These are phyloP conservation scores for Chrysopa pallens DNA, from an alignment of 1,140 invertebrate species.

Conservation along the genomic window DNA sequence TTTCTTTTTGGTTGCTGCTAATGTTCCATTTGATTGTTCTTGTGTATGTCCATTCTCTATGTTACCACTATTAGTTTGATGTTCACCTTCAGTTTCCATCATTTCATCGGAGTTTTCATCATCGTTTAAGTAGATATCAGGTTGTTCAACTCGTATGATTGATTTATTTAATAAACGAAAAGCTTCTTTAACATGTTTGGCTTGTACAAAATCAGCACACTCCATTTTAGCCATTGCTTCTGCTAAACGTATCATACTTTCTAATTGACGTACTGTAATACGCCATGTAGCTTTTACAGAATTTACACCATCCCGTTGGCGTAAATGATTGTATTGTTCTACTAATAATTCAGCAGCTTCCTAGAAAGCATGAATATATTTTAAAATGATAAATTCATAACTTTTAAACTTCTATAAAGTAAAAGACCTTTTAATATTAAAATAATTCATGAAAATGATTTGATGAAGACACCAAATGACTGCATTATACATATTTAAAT, in stretches of 20 bases:
- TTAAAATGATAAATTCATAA: no score
- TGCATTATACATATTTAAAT: no score
- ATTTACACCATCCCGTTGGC: conserved; percentile 62
- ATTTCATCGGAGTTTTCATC: conserved; percentile 35
- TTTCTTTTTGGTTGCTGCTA: conserved; percentile 47
- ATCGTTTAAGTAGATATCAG: conserved; percentile 87
- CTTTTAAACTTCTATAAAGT: no score
- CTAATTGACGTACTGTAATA: conserved; percentile 97
- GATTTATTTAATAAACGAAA: conserved; percentile 92
- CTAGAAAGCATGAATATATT: no score
- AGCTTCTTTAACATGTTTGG: conserved; percentile 86
- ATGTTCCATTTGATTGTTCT: conserved; percentile 8
- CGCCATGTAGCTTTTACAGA: conserved; percentile 70
- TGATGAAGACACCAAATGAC: no score
- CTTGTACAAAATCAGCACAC: conserved; percentile 73
- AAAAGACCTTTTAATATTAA: no score
- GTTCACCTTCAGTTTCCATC: conserved; percentile 21
- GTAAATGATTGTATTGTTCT: conserved; percentile 72
- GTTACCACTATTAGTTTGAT: conserved; percentile 7
- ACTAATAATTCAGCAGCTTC: conserved; percentile 76
- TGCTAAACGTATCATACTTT: conserved; percentile 90
- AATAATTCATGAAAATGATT: no score
- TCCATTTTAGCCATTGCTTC: conserved; percentile 94
- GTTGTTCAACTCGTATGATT: conserved; percentile 93
- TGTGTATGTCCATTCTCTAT: conserved; percentile 11